A percentile compares a stretch with the other conserved stretches of the same genome.
Conservation (phyloP, 2,888 invertebrate species). For the Lampropteryx suffumata region DNA sequence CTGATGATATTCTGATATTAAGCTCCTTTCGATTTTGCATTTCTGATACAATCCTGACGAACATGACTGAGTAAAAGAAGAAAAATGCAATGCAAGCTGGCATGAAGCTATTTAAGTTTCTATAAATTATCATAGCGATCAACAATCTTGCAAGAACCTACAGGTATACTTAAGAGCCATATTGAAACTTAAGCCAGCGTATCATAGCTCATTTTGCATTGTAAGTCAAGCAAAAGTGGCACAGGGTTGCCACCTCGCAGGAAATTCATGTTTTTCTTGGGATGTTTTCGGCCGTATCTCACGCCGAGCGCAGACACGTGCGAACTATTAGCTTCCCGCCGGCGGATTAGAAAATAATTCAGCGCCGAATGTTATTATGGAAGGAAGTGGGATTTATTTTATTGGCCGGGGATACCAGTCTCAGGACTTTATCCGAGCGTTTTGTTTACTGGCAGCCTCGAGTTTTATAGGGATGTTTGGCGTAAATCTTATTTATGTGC, state of each 20-base stretch:
- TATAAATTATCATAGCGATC: too few relatives aligned
- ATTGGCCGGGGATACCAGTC: slow-evolving; percentile 78
- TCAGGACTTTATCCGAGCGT: slow-evolving; percentile 72
- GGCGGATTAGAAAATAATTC: slow-evolving; percentile 82
- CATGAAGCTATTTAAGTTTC: too few relatives aligned
- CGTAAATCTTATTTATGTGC: slow-evolving; percentile 76
- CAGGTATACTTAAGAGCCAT: too few relatives aligned
- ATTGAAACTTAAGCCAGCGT: not conserved
- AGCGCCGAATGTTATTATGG: slow-evolving; percentile 80
- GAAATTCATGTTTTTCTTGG: slow-evolving; percentile 80
- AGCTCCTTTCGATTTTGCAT: too few relatives aligned
- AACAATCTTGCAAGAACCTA: too few relatives aligned
- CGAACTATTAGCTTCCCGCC: slow-evolving; percentile 79
- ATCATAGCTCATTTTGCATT: not conserved
- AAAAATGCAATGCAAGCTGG: too few relatives aligned
- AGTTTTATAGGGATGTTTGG: slow-evolving; percentile 65
- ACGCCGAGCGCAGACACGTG: slow-evolving; percentile 75
- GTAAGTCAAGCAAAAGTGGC: not conserved
- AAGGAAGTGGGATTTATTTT: slow-evolving; percentile 78
- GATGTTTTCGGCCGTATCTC: slow-evolving; percentile 75
- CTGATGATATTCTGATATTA: too few relatives aligned
- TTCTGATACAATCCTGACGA: too few relatives aligned
- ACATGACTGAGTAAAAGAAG: too few relatives aligned
- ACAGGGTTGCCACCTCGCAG: slow-evolving; percentile 41
- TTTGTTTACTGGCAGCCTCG: slow-evolving; percentile 71